Percentiles rank a stretch among this genome's conserved stretches.
Conservation (phyloP, 2,797 vertebrate genomes). For the Picus viridis region DNA sequence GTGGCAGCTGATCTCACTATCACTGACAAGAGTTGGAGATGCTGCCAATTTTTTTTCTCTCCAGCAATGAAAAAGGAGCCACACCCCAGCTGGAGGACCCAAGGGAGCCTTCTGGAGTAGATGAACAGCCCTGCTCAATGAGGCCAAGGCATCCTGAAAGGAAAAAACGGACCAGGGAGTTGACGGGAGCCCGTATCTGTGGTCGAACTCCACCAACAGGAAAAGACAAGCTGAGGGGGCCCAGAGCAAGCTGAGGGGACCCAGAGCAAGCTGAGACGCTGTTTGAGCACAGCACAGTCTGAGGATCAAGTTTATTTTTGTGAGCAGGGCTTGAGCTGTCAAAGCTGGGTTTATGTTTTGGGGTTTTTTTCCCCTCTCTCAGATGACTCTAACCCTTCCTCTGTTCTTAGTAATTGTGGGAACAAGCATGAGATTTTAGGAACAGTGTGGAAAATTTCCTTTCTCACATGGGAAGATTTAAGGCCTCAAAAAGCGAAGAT, state of each 20-base stretch:
- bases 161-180: background rate
- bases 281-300: background rate
- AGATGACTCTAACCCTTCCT: background rate
- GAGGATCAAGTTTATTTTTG: background rate
- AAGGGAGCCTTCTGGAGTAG: constrained; percentile 12
- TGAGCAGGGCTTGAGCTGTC: background rate
- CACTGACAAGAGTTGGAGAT: background rate
- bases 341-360: background rate
- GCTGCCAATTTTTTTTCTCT: background rate
- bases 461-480: background rate
- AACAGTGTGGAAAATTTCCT: background rate
- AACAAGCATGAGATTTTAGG: background rate
- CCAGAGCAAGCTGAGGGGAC: background rate
- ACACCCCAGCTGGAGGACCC: background rate
- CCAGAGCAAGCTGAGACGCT: background rate
- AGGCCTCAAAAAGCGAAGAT: background rate
- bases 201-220: background rate
- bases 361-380: background rate
- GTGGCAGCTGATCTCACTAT: background rate
- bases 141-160: background rate
- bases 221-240: background rate
- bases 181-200: background rate
- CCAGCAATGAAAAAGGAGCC: background rate
- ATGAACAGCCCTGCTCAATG: background rate
- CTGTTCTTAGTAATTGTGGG: fast-evolving